Conservation (phyloP, 2,113 vertebrate genomes). For the Sarotherodon lohbergeri region DNA sequence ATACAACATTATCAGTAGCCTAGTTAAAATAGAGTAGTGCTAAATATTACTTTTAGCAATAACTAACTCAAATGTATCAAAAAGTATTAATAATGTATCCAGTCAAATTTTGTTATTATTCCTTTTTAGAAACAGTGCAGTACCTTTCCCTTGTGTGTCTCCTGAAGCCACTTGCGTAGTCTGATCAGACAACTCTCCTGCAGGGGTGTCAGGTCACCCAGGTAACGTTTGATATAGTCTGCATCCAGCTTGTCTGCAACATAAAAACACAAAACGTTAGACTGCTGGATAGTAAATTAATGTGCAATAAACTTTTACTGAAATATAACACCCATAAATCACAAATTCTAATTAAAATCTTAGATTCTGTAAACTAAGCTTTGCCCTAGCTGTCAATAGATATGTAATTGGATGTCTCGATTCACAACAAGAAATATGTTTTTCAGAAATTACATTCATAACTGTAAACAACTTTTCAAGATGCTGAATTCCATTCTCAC, state of each 20-base stretch:
- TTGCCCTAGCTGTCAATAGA: no score
- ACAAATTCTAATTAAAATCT: neutral
- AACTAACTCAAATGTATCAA: neutral
- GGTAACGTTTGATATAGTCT: conserved; percentile 94
- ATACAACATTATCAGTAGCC: neutral
- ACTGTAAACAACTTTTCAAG: neutral
- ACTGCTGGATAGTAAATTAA: neutral
- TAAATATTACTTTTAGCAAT: neutral
- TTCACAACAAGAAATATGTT: neutral
- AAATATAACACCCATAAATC: neutral
- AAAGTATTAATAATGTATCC: neutral
- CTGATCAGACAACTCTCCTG: conserved; percentile 97
- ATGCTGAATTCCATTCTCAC: neutral
- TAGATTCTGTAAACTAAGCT: neutral
- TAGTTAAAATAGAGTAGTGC: neutral
- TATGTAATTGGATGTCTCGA: rapidly evolving
- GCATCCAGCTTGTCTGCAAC: conserved; percentile 88
- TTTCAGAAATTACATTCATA: neutral
- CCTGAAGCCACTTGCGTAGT: conserved; percentile 93
- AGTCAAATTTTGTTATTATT: neutral
- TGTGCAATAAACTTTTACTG: neutral
- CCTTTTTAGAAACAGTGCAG: neutral
- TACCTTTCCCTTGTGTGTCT: conserved; percentile 95
- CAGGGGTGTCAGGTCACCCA: conserved; percentile 91
- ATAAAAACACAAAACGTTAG: neutral